Percentiles rank a stretch among this genome's conserved stretches.
phyloP scores from a whole-genome alignment of 2,113 vertebrate genomes.

The Neodon shergylaensis region DNA sequence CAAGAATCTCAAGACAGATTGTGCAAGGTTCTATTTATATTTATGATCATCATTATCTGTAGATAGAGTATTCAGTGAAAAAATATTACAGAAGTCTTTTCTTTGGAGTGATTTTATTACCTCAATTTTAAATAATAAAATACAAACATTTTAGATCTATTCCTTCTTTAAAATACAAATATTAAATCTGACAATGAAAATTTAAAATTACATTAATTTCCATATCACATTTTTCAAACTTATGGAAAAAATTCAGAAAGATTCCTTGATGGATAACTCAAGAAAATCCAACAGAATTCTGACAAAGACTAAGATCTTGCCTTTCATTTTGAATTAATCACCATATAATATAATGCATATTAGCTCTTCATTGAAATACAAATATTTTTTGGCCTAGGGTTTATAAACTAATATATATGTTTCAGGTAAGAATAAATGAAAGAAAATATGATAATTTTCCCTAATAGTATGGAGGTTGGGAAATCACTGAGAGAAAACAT shows the following conservation, averaged over 20 bases:
- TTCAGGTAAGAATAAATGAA: not conserved
- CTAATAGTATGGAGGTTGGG: not conserved
- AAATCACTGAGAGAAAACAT: not conserved
- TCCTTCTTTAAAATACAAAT: not conserved
- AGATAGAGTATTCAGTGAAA: not conserved
- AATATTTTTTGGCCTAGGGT: not conserved
- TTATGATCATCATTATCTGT: not conserved
- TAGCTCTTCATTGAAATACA: not conserved
- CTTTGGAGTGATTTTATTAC: not conserved
- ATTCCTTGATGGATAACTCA: not conserved
- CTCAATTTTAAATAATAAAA: not conserved
- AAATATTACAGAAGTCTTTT: not conserved
- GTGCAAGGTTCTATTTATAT: not conserved
- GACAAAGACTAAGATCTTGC: not conserved
- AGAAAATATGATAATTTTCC: not conserved
- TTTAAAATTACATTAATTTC: not conserved
- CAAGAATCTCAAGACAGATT: not conserved
- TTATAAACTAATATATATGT: not conserved
- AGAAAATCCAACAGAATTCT: not conserved
- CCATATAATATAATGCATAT: not conserved
- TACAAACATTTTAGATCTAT: not conserved
- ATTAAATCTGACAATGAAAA: not conserved
- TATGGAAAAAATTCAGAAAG: not conserved
- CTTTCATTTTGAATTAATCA: not conserved
- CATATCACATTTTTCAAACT: not conserved